A percentile compares a stretch with the other conserved stretches of the same genome.
phyloP scores from a whole-genome alignment of 2,797 vertebrate genomes.

The Etheostoma perlongum region DNA sequence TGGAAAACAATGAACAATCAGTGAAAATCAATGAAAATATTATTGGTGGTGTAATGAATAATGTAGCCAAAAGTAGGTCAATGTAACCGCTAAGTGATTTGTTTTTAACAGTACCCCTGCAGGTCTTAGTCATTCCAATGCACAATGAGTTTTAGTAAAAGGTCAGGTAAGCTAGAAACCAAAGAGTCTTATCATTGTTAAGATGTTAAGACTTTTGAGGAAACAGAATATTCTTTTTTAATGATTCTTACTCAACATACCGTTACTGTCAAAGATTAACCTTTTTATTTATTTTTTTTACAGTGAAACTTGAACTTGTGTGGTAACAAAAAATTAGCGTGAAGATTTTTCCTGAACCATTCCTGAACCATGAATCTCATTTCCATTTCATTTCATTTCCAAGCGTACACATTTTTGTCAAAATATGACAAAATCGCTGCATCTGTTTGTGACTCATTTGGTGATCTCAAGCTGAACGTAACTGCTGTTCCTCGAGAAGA shows the following conservation, averaged over 20 bases:
- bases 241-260: neutral
- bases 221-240: neutral
- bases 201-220: neutral
- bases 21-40: neutral
- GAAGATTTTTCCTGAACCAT: neutral
- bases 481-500: neutral
- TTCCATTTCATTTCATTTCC: neutral
- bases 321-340: too few species aligned
- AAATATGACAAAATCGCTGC: neutral
- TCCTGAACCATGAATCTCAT: neutral
- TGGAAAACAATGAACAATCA: neutral
- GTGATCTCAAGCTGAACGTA: constrained; percentile 14
- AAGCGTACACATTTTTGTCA: rapidly evolving
- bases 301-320: too few species aligned
- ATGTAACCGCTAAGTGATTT: neutral
- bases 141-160: neutral
- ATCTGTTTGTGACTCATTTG: constrained; percentile 20
- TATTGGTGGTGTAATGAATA: neutral
- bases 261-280: neutral
- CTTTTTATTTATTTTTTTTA: too few species aligned
- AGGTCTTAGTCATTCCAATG: constrained; percentile 1
- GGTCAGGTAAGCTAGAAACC: neutral
- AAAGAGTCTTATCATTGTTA: neutral
- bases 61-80: constrained; percentile 6
- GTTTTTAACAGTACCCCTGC: neutral